A percentile compares a stretch with the other conserved stretches of the same genome.
These are phyloP conservation scores for Ciconia nigra DNA, from an alignment of 2,797 vertebrate species.

Conservation along the genomic window DNA sequence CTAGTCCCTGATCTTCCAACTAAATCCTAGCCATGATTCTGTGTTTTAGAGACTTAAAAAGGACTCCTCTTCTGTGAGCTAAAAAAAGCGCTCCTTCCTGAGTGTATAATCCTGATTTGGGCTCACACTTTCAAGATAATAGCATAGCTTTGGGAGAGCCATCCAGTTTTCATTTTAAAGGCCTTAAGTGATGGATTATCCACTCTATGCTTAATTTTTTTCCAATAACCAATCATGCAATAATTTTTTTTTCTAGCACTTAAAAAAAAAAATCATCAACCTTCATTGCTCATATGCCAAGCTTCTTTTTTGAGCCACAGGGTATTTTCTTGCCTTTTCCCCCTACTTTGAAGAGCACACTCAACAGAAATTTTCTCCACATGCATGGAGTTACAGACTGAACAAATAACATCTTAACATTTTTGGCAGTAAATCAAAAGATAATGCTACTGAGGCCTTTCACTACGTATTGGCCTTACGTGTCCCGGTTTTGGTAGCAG, in stretches of 20 bases:
- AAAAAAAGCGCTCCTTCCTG: neutral
- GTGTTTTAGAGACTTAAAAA: neutral
- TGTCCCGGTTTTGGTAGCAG: fast-evolving
- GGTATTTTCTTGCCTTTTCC: neutral
- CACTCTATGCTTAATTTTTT: neutral
- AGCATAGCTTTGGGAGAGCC: neutral
- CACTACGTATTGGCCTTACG: fast-evolving
- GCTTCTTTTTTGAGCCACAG: neutral
- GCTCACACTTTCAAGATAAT: neutral
- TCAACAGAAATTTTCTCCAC: neutral
- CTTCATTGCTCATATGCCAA: neutral
- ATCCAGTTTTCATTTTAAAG: neutral
- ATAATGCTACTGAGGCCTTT: neutral
- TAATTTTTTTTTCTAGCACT: neutral
- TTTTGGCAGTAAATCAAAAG: neutral
- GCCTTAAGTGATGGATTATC: neutral
- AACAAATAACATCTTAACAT: neutral
- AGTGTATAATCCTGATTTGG: fast-evolving
- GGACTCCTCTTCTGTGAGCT: neutral
- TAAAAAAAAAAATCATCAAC: neutral
- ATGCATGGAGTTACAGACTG: neutral
- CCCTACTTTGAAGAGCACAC: neutral
- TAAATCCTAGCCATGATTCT: neutral
- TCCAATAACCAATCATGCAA: neutral
- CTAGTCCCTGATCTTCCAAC: neutral